These are phyloP conservation scores for Guaruba guarouba DNA, from an alignment of 2,113 vertebrate genomes.

Conservation along the genomic window DNA sequence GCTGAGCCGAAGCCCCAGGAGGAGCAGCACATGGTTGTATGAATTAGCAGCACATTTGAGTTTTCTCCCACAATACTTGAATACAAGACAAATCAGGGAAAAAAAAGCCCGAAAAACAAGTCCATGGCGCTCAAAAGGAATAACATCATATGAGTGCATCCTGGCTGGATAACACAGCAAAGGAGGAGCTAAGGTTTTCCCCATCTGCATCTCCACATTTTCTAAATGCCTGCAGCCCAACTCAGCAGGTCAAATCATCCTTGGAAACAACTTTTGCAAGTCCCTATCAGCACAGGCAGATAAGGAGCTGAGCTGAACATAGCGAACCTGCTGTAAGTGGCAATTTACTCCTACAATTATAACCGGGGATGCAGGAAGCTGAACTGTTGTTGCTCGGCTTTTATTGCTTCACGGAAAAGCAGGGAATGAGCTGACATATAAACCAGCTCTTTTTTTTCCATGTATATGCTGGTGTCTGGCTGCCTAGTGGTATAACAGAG, in stretches of 20 bases:
- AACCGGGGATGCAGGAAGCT: neutral
- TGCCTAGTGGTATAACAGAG: neutral
- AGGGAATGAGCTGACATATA: neutral
- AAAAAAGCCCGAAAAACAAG: neutral
- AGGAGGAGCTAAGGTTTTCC: neutral
- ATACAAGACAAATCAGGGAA: neutral
- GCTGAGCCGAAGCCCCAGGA: neutral
- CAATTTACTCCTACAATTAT: neutral
- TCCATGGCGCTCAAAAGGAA: neutral
- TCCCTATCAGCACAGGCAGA: neutral
- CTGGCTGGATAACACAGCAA: neutral
- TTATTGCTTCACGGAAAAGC: neutral
- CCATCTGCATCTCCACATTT: neutral
- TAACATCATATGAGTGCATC: neutral
- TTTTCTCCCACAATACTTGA: neutral
- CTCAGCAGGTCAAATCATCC: neutral
- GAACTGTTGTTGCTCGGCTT: neutral
- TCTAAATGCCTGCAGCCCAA: neutral
- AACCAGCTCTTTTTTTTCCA: neutral
- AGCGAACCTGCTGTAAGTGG: neutral
- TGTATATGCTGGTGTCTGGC: neutral
- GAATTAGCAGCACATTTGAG: neutral
- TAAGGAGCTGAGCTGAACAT: neutral
- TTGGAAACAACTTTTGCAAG: neutral
- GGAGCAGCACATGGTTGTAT: fast-evolving